Evolutionary conservation across 1,140 invertebrate species (phyloP).

Genomic region (Reticulitermes speratus): DNA sequence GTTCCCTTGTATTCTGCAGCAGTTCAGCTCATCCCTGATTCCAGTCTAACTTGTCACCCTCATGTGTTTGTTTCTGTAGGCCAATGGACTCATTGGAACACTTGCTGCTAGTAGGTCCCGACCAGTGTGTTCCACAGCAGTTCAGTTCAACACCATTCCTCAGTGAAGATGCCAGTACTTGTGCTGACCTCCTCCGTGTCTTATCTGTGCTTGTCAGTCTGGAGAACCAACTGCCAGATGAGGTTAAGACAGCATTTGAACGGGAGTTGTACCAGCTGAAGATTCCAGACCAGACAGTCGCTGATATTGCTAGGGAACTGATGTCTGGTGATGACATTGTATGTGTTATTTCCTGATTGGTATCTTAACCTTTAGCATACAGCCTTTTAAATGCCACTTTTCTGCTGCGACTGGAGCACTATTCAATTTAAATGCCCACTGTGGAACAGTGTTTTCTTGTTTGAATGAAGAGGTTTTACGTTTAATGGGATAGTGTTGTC

Average conservation of each 20-base stretch:
- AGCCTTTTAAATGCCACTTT: too few relatives aligned
- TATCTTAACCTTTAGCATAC: too few relatives aligned
- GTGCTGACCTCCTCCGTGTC: constrained; percentile 55
- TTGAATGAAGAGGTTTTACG: too few relatives aligned
- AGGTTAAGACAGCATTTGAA: constrained; percentile 59
- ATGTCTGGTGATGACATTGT: constrained; percentile 46
- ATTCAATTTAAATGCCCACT: too few relatives aligned
- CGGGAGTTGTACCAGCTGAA: constrained; percentile 59
- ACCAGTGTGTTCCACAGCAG: constrained; percentile 19
- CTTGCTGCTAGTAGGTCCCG: constrained; percentile 60
- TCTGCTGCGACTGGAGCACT: too few relatives aligned
- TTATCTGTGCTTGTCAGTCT: constrained; percentile 57
- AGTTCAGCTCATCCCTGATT: not conserved
- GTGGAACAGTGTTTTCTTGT: too few relatives aligned
- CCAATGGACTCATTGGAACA: constrained; percentile 75
- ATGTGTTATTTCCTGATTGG: constrained; percentile 33
- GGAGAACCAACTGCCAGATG: constrained; percentile 53
- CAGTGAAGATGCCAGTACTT: constrained; percentile 40
- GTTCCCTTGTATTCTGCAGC: too few relatives aligned
- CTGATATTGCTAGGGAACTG: constrained; percentile 44
- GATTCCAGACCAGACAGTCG: constrained; percentile 56
- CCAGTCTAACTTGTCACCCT: not conserved
- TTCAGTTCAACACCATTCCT: not conserved
- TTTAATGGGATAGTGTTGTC: too few relatives aligned
- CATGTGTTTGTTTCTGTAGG: constrained; percentile 52